Evolutionary conservation across 2,113 vertebrate species (phyloP), one percentile per base, ranked within the genome.

Genomic region (Cottus gobio): DNA sequence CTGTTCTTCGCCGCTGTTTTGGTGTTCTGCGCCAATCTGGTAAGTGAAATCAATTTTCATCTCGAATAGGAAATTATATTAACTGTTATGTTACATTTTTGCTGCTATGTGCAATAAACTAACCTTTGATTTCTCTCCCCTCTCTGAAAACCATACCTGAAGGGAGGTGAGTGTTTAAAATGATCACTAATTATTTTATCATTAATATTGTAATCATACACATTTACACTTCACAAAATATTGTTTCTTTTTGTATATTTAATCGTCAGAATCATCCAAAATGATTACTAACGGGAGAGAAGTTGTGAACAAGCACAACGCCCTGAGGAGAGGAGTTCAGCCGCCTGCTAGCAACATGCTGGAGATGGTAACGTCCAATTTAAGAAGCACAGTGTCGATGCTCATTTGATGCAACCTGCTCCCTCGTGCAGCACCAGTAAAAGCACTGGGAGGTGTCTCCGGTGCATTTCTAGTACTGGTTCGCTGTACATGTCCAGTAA

Each of bases 281-380:
- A n/a, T n/a, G n/a, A n/a, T n/a, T n/a, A 28, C 26, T 7, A 28
- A 57, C 12, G 1, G 12, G 10, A 57, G 2, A 11, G 6, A 13
- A 2, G 30, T 30, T 7, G 56, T 58, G 56, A 58, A 58, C 36
- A 90, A 93, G 20, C 92, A 94, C 39, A 95, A 91, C 20, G 64
- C 52, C 2, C 71, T 95, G 46, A 88, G 94, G 46, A 88, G 76
- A 76, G 9, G 15, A 13, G 93, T 94, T 24, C 44, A 66, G 11
- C 93, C 94, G 2, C 4, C 89, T 63, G 91, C 91, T 1, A 92
- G 81, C 48, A 92, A 95, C 85, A 95, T 91, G 88, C 34, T 95
- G 54, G 91, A 92, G 83, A 95, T 94, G 92, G 93, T 93, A 86
- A 88, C 70, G 46, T 36, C 18, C 39, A 42, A 42, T 13, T 42